These are phyloP conservation scores for Hypomesus transpacificus DNA, from an alignment of 2,113 vertebrate genomes.

Conservation along the genomic window DNA sequence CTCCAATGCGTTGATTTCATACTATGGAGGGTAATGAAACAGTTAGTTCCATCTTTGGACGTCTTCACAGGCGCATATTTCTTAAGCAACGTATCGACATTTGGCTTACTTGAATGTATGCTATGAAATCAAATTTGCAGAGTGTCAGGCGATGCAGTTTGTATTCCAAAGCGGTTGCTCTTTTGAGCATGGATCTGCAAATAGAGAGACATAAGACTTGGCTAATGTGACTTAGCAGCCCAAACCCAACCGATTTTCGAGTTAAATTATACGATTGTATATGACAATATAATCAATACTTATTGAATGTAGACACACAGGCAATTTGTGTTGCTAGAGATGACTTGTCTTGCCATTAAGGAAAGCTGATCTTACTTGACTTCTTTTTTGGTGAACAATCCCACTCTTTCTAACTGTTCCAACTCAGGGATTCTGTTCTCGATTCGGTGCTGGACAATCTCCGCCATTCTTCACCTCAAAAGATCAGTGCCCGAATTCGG, in stretches of 20 bases:
- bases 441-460: conserved; percentile 82
- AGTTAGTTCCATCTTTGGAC: neutral
- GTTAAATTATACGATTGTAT: too few relatives aligned
- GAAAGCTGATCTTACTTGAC: conserved; percentile 74
- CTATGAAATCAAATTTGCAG: conserved; percentile 88
- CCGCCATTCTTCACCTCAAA: conserved; percentile 75
- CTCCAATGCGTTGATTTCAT: conserved; percentile 92
- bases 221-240: too few relatives aligned
- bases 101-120: conserved; percentile 84
- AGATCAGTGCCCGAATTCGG: neutral
- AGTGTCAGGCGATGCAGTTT: conserved; percentile 83
- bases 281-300: too few relatives aligned
- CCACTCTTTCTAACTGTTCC: conserved; percentile 89
- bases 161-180: conserved; percentile 87
- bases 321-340: too few relatives aligned
- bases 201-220: neutral
- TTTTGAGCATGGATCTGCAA: conserved; percentile 85
- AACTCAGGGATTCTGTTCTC: conserved; percentile 87
- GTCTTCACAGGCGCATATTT: neutral
- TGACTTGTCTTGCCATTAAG: too few relatives aligned
- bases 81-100: neutral
- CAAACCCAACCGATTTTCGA: too few relatives aligned
- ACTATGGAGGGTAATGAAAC: conserved; percentile 66
- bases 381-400: conserved; percentile 84
- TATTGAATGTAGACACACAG: too few relatives aligned